Percentiles rank a stretch among this genome's conserved stretches.
Evolutionary conservation across 2,797 vertebrate species (phyloP).

Genomic region (Oophaga sylvatica): DNA sequence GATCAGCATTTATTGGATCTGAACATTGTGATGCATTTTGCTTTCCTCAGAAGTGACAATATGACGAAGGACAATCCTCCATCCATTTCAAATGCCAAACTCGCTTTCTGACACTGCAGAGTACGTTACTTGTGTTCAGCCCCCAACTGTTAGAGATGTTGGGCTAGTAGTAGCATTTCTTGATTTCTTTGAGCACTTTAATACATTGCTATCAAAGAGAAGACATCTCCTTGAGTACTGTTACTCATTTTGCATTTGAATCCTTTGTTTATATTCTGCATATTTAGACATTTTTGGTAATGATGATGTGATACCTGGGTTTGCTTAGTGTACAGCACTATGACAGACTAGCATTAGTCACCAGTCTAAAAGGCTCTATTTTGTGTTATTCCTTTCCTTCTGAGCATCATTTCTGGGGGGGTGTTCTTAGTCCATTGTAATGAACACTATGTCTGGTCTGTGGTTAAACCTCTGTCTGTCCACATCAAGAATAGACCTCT

Average conservation of each 20-base stretch:
- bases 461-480: conserved; percentile 56
- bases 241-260: neutral
- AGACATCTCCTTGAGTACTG: neutral
- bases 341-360: conserved; percentile 21
- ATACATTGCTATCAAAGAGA: neutral
- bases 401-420: conserved; percentile 14
- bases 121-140: too few species aligned
- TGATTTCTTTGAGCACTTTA: neutral
- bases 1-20: too few species aligned
- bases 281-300: neutral
- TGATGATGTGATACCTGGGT: neutral
- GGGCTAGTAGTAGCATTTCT: neutral
- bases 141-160: too few species aligned
- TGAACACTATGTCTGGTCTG: conserved; percentile 42
- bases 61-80: too few species aligned
- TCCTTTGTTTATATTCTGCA: neutral
- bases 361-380: neutral
- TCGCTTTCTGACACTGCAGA: too few species aligned
- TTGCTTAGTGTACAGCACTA: neutral
- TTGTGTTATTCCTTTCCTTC: conserved; percentile 10
- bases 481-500: conserved; percentile 47
- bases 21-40: too few species aligned
- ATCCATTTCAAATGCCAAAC: too few species aligned
- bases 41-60: too few species aligned
- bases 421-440: conserved; percentile 26